Percentiles rank a stretch among this genome's conserved stretches.
phyloP scores from a whole-genome alignment of 2,797 vertebrate species.

The Clamator glandarius region DNA sequence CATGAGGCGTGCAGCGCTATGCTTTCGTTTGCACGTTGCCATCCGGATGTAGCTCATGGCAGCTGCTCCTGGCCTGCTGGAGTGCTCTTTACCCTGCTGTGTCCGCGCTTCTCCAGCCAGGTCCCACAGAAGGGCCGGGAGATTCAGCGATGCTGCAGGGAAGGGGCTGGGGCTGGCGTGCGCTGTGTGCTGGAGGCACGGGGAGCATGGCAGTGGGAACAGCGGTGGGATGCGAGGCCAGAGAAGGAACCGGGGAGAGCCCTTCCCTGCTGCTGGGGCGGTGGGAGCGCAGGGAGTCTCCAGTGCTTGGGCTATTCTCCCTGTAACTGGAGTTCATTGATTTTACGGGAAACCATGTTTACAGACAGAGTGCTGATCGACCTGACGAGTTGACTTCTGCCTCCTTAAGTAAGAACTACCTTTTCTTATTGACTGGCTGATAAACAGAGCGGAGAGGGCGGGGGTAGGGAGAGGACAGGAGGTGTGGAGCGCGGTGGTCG shows the following conservation, averaged over 20 bases:
- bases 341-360: conserved; percentile 99
- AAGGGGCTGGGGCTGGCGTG: not conserved
- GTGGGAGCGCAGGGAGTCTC: not conserved
- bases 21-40: fast-evolving
- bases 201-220: not conserved
- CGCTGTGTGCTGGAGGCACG: not conserved
- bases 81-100: fast-evolving
- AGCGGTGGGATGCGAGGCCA: not conserved
- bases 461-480: not conserved
- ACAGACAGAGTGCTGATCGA: conserved; percentile 99
- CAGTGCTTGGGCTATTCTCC: conserved; percentile 68
- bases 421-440: conserved; percentile 87
- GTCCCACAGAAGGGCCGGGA: fast-evolving
- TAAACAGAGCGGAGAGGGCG: conserved; percentile 76
- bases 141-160: not conserved
- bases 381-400: conserved; percentile 97
- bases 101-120: fast-evolving
- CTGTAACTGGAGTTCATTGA: conserved; percentile 99
- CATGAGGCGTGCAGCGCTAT: fast-evolving
- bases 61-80: not conserved
- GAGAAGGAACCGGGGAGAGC: not conserved
- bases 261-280: not conserved
- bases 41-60: fast-evolving
- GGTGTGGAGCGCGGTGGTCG: not conserved
- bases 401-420: conserved; percentile 93